phyloP scores from a whole-genome alignment of 92 coral and sea anemone genomes.

The Meandrina meandrites region DNA sequence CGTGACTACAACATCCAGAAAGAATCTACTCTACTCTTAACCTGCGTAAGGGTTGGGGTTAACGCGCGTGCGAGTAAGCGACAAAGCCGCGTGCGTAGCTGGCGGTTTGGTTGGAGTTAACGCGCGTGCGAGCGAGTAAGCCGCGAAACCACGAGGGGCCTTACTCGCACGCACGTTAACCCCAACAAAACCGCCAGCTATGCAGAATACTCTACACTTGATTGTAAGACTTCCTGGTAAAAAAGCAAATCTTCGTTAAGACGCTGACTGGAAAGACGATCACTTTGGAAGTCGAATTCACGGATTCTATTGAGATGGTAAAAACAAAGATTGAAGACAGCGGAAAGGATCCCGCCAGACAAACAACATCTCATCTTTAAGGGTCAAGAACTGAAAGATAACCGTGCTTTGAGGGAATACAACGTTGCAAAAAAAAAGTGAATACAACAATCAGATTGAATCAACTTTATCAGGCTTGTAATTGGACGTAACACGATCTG shows the following conservation, averaged over 20 bases:
- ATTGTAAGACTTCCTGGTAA: too few species aligned
- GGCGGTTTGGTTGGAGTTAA: too few species aligned
- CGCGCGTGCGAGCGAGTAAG: too few species aligned
- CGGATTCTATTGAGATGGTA: not conserved
- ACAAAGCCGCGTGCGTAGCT: too few species aligned
- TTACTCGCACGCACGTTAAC: too few species aligned
- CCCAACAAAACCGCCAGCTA: too few species aligned
- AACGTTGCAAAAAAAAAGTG: too few species aligned
- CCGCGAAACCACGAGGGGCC: too few species aligned
- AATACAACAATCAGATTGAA: not conserved
- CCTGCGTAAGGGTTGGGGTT: too few species aligned
- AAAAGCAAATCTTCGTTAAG: not conserved
- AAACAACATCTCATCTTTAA: not conserved
- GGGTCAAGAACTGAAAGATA: not conserved
- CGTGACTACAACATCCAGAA: not conserved
- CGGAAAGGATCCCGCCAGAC: not conserved
- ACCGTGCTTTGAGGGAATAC: not conserved
- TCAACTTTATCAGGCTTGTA: not conserved
- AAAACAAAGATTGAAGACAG: not conserved
- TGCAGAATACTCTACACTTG: too few species aligned
- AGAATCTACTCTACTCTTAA: not conserved
- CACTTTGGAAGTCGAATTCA: not conserved
- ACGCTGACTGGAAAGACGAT: not conserved
- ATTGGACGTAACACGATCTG: not conserved
- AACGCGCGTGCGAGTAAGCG: too few species aligned